These are phyloP conservation scores for Agrenia bidenticulata DNA, from an alignment of 2,888 invertebrate genomes.

Conservation along the genomic window DNA sequence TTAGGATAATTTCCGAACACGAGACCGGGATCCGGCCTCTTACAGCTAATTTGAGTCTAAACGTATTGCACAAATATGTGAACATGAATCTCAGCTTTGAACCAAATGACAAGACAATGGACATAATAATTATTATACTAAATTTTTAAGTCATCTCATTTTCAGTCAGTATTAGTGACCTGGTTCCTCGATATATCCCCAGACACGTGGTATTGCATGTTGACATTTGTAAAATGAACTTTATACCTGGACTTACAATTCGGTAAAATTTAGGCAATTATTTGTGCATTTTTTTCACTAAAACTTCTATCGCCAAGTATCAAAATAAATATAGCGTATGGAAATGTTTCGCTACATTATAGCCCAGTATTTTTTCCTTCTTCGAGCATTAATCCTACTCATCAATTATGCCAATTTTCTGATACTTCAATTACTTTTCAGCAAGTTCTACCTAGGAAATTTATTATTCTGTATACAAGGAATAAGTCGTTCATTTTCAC, in stretches of 20 bases:
- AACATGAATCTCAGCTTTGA: constrained; percentile 19
- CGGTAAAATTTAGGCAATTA: constrained; percentile 8
- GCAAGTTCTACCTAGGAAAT: too few species aligned
- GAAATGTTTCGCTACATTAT: constrained; percentile 9
- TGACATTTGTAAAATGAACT: constrained; percentile 17
- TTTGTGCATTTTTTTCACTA: constrained; percentile 21
- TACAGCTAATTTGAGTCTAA: background rate
- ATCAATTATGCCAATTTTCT: too few species aligned
- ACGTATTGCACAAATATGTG: background rate
- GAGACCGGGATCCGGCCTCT: background rate
- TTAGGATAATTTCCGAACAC: too few species aligned
- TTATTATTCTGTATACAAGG: too few species aligned
- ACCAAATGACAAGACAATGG: constrained; percentile 15
- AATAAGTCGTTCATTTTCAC: too few species aligned
- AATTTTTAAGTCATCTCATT: constrained; percentile 22
- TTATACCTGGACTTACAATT: constrained; percentile 16
- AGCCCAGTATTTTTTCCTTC: background rate
- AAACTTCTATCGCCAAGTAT: constrained; percentile 8
- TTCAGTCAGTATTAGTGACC: constrained; percentile 26
- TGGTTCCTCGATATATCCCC: constrained; percentile 19
- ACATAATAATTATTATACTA: constrained; percentile 11
- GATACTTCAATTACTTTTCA: too few species aligned
- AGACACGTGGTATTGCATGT: constrained; percentile 17
- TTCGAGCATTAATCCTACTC: too few species aligned
- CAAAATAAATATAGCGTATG: constrained; percentile 14